phyloP scores from a whole-genome alignment of 2,888 invertebrate genomes.

The Amphipoea lucens region DNA sequence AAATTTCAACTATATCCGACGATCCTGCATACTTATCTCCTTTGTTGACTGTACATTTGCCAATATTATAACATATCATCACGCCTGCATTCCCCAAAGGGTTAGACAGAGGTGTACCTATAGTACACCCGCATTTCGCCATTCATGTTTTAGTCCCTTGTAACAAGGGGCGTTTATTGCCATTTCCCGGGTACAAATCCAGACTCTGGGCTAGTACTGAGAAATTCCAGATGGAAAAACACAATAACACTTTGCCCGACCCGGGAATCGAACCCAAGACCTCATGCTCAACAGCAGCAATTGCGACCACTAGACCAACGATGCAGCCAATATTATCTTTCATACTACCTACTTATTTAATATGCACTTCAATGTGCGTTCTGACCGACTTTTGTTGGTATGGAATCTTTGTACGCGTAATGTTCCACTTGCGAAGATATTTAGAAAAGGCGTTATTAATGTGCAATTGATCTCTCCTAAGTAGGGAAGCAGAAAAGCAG shows the following conservation, averaged over 20 bases:
- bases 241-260: background rate
- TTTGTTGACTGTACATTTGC: background rate
- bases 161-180: background rate
- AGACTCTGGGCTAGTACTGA: background rate
- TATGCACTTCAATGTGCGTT: conserved; percentile 22
- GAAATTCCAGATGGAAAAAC: background rate
- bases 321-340: conserved; percentile 22
- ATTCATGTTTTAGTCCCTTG: background rate
- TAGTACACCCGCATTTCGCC: background rate
- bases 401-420: background rate
- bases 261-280: background rate
- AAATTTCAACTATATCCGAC: too few species aligned
- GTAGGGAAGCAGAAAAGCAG: background rate
- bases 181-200: background rate
- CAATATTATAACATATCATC: background rate
- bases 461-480: conserved; percentile 4
- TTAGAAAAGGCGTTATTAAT: conserved; percentile 21
- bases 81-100: background rate
- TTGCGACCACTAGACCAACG: background rate
- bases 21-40: too few species aligned
- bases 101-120: background rate
- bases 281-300: background rate
- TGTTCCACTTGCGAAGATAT: background rate
- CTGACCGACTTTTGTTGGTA: conserved; percentile 31
- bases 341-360: background rate